phyloP scores from a whole-genome alignment of 2,888 invertebrate species.

The Drosophila affinis region DNA sequence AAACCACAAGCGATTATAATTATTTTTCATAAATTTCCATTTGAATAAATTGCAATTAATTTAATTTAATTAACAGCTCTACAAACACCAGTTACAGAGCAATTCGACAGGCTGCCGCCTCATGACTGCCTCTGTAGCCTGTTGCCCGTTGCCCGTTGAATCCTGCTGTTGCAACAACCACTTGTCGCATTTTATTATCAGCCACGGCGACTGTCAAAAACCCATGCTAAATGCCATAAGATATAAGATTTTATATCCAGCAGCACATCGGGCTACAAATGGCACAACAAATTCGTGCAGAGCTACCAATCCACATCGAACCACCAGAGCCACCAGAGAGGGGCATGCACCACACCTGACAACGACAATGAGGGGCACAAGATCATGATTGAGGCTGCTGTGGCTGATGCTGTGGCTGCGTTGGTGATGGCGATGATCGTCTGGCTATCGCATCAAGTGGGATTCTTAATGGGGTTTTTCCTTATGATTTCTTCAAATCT shows the following conservation, averaged over 20 bases:
- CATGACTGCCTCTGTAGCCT: conserved; percentile 4
- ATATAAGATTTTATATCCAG: conserved; percentile 68
- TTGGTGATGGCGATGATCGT: conserved; percentile 26
- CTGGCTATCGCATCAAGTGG: conserved; percentile 44
- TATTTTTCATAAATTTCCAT: conserved; percentile 48
- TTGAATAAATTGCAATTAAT: conserved; percentile 79
- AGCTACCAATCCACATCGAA: conserved; percentile 47
- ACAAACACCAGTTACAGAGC: conserved; percentile 52
- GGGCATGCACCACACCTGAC: conserved; percentile 6
- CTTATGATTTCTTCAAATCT: conserved; percentile 75
- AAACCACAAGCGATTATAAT: conserved; percentile 27
- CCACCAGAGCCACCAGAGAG: not conserved
- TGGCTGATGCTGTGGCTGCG: not conserved
- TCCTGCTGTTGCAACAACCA: conserved; percentile 42
- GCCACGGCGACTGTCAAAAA: conserved; percentile 72
- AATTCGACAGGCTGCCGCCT: conserved; percentile 20
- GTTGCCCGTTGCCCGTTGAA: not conserved
- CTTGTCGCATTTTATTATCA: conserved; percentile 76
- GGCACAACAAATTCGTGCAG: conserved; percentile 69
- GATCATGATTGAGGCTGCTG: conserved; percentile 2
- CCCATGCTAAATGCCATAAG: conserved; percentile 75
- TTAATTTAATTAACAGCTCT: conserved; percentile 72
- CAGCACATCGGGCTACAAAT: conserved; percentile 42
- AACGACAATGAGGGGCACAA: conserved; percentile 14
- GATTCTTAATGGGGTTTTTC: conserved; percentile 59